phyloP scores from a whole-genome alignment of 1,140 invertebrate species.

The Drosophila varians region DNA sequence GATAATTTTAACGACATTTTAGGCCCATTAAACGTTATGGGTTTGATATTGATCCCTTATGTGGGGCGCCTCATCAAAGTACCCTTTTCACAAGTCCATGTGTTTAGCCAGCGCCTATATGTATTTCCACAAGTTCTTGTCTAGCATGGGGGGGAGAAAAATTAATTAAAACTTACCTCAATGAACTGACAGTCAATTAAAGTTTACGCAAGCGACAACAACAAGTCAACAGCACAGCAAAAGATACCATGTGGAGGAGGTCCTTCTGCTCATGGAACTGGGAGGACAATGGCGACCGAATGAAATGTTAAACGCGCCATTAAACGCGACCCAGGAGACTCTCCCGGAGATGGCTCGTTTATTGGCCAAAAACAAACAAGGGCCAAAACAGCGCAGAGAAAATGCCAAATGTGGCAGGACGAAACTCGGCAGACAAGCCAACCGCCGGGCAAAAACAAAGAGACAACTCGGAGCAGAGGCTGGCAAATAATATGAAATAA shows the following conservation, averaged over 20 bases:
- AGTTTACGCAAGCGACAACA: slow-evolving; percentile 63
- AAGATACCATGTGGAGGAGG: background rate
- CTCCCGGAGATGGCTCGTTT: slow-evolving; percentile 39
- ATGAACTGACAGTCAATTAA: slow-evolving; percentile 78
- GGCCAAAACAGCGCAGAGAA: slow-evolving; percentile 49
- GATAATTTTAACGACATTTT: background rate
- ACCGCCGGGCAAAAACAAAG: slow-evolving; percentile 42
- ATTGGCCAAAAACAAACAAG: slow-evolving; percentile 76
- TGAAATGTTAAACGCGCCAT: slow-evolving; percentile 70
- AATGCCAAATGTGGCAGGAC: slow-evolving; percentile 65
- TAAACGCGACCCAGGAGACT: slow-evolving; percentile 45
- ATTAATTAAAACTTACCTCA: slow-evolving; percentile 78
- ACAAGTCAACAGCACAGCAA: slow-evolving; percentile 27
- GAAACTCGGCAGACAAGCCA: slow-evolving; percentile 27
- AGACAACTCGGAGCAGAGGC: slow-evolving; percentile 24
- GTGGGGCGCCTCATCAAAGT: background rate
- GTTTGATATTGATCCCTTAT: background rate
- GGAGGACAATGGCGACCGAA: slow-evolving; percentile 34
- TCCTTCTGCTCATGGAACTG: background rate
- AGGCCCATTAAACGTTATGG: no score
- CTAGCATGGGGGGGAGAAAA: slow-evolving; percentile 45
- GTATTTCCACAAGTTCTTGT: background rate
- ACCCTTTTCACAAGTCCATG: background rate
- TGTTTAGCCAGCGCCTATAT: background rate
- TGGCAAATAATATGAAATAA: slow-evolving; percentile 67